Base-by-base conservation (phyloP, 2,113 vertebrate genomes). In the Cairina moschata region DNA sequence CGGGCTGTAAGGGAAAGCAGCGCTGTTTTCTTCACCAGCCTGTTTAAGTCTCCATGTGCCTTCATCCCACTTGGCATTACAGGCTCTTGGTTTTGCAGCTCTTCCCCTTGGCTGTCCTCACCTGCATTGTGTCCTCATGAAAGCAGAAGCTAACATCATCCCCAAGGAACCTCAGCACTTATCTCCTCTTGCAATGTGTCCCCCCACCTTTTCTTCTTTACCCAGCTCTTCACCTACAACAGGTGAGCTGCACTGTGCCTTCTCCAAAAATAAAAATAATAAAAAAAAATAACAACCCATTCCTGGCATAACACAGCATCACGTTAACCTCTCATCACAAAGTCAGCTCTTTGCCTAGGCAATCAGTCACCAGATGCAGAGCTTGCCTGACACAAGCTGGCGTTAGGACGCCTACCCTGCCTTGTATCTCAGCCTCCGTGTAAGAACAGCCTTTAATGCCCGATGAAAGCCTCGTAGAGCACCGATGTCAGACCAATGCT, bases 401-500 rank as follows among this genome's bases (percentile, higher is more conserved):
- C 22, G 68, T 56, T 26, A 60, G 29, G 10, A 75, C 2, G 11
- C 6, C 48, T 87, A 9, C 7, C 8, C 52, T 48, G 11, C 12
- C 21, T 18, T 1, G 0, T 36, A 46, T 12, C 46, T 83, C 32
- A 13, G 18, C 23, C 56, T 62, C 13, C 16, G 6, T 0, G 2
- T n/a, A 54, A 34, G 11, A 36, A 38, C 29, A 73, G 48, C 11
- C 15, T 66, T 77, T 28, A 46, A 23, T 59, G 15, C 25, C 50
- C 29, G 5, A 7, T 66, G 68, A 76, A 90, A 60, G 15, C 34
- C 38, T 34, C 18, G 16, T 7, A 58, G 40, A n/a, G 9, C 26
- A 32, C 63, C 62, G 23, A 26, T 62, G 50, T 31, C 63, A 77
- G 29, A 90, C 2, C 38, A 68, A 29, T 4, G 28, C 26, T n/a